phyloP scores from a whole-genome alignment of 2,888 invertebrate genomes.

The Caenorhabditis afra region DNA sequence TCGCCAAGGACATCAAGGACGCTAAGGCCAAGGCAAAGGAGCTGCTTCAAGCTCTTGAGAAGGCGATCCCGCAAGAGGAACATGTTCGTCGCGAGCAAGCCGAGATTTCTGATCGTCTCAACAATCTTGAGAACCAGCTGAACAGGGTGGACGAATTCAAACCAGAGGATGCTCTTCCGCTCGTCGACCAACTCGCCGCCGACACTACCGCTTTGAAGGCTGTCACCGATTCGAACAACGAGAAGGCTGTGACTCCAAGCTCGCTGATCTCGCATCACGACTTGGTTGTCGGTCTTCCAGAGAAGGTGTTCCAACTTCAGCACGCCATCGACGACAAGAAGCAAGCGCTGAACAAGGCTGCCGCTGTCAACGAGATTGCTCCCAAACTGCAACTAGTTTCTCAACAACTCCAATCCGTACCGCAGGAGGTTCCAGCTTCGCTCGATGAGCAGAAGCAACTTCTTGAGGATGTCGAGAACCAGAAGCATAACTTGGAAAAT shows the following conservation, averaged over 20 bases:
- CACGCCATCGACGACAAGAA: constrained; percentile 53
- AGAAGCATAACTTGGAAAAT: constrained; percentile 62
- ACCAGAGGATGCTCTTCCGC: constrained; percentile 51
- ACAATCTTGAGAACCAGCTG: constrained; percentile 35
- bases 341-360: constrained; percentile 57
- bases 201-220: constrained; percentile 43
- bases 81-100: constrained; percentile 44
- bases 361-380: constrained; percentile 57
- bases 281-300: constrained; percentile 44
- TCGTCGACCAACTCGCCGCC: constrained; percentile 52
- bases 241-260: constrained; percentile 44
- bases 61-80: constrained; percentile 54
- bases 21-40: constrained; percentile 59
- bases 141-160: constrained; percentile 44
- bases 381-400: constrained; percentile 62
- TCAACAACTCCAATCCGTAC: constrained; percentile 58
- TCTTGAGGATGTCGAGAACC: constrained; percentile 63
- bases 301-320: constrained; percentile 48
- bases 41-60: constrained; percentile 48
- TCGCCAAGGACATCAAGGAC: constrained; percentile 60
- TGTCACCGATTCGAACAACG: constrained; percentile 47
- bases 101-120: constrained; percentile 38
- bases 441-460: constrained; percentile 64
- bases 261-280: constrained; percentile 57
- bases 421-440: constrained; percentile 51